Conservation (phyloP, 1,140 invertebrate genomes). For the Tribolium madens region DNA sequence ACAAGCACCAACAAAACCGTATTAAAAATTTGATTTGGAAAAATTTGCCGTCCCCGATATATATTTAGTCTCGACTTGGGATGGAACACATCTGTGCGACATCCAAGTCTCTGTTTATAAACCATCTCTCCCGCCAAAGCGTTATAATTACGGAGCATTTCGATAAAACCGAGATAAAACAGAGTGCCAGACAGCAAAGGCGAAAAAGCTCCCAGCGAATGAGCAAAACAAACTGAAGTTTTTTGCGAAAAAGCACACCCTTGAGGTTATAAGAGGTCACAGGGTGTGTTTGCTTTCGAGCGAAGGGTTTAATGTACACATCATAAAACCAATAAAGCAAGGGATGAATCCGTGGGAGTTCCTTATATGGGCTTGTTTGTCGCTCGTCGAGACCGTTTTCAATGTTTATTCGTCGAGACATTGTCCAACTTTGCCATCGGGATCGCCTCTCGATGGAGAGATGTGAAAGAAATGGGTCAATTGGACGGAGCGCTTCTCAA, state of each 20-base stretch:
- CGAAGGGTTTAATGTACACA: neutral
- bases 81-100: conserved; percentile 4
- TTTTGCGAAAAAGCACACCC: neutral
- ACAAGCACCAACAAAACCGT: neutral
- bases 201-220: neutral
- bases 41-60: neutral
- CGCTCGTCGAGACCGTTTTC: neutral
- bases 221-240: neutral
- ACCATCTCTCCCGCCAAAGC: neutral
- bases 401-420: neutral
- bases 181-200: neutral
- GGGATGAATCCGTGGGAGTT: neutral
- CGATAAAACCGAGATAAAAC: neutral
- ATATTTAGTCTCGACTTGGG: neutral
- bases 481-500: neutral
- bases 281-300: neutral
- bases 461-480: neutral
- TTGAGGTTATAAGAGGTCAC: neutral
- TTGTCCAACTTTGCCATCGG: neutral
- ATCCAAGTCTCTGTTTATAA: neutral
- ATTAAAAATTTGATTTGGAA: neutral
- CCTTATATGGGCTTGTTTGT: neutral
- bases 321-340: neutral
- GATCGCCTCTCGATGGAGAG: neutral
- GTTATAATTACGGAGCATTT: neutral